Percentiles rank a stretch among this genome's conserved stretches.
phyloP scores from a whole-genome alignment of 2,113 vertebrate genomes.

The Oceanodroma tethys region DNA sequence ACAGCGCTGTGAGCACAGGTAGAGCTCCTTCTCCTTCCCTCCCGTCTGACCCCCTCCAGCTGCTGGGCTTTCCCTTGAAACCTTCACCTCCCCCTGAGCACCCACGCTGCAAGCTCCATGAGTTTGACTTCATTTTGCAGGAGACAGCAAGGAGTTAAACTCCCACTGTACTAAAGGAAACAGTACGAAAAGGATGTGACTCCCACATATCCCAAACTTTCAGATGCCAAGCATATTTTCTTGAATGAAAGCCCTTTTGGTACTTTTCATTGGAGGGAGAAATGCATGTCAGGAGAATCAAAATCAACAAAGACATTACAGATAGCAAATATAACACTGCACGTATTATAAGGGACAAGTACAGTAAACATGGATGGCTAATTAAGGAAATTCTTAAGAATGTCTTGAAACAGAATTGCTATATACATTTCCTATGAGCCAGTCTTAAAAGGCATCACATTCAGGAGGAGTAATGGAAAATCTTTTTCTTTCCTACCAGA shows the following conservation, averaged over 20 bases:
- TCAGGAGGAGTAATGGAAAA: not conserved
- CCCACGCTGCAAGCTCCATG: not conserved
- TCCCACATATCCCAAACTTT: slow-evolving; percentile 74
- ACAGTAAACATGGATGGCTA: slow-evolving; percentile 68
- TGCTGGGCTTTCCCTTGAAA: not conserved
- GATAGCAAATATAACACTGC: slow-evolving; percentile 72
- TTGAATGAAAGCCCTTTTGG: slow-evolving; percentile 75
- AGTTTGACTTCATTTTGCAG: not conserved
- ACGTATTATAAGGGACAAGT: slow-evolving; percentile 69
- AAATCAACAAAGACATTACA: slow-evolving; percentile 76
- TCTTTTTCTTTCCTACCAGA: not conserved
- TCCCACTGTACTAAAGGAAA: slow-evolving; percentile 49
- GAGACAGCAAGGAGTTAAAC: slow-evolving; percentile 69
- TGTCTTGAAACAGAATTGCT: slow-evolving; percentile 49
- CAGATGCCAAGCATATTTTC: slow-evolving; percentile 77
- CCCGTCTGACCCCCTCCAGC: not conserved
- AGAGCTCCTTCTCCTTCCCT: not conserved
- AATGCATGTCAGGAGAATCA: slow-evolving; percentile 73
- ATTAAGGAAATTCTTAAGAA: slow-evolving; percentile 46
- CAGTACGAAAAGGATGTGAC: slow-evolving; percentile 67
- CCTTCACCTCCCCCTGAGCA: not conserved
- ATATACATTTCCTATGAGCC: not conserved
- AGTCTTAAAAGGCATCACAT: not conserved
- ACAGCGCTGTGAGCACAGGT: not conserved
- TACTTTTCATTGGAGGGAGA: slow-evolving; percentile 64